A percentile compares a stretch with the other conserved stretches of the same genome.
These are phyloP conservation scores for Rugalucina vietnamica DNA, from an alignment of 2,888 invertebrate genomes.

Conservation along the genomic window DNA sequence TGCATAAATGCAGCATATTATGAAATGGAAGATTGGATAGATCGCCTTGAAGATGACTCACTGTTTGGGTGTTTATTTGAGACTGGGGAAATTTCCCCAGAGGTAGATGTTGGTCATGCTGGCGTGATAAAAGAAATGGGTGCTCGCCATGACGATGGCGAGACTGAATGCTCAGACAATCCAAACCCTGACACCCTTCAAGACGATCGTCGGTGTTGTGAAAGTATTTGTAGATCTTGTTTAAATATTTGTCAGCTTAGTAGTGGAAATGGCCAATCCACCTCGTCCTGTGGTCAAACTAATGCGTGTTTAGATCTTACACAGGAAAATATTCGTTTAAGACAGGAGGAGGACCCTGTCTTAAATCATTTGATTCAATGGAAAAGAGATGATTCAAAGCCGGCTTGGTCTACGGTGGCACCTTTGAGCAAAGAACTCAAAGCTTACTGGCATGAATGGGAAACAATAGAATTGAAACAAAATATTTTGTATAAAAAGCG, in stretches of 20 bases:
- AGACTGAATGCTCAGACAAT: background rate
- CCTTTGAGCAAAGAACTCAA: slow-evolving; percentile 3
- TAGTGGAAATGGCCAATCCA: too few relatives aligned
- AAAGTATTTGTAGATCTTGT: background rate
- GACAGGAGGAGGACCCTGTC: slow-evolving; percentile 8
- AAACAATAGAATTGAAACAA: background rate
- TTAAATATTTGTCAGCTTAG: background rate
- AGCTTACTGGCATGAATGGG: slow-evolving; percentile 6
- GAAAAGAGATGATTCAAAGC: slow-evolving; percentile 5
- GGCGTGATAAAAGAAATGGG: too few relatives aligned
- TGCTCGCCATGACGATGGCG: too few relatives aligned
- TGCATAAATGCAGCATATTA: background rate
- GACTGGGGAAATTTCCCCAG: background rate
- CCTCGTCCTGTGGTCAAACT: too few relatives aligned
- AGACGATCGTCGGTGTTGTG: background rate
- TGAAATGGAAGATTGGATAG: background rate
- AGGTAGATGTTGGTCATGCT: too few relatives aligned
- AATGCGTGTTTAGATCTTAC: background rate
- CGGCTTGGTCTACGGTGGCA: slow-evolving; percentile 22
- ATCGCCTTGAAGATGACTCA: background rate
- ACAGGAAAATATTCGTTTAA: background rate
- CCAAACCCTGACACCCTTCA: background rate
- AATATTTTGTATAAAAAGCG: background rate
- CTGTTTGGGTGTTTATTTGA: background rate
- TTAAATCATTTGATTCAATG: background rate